These are phyloP conservation scores for Manis crassicaudata DNA, from an alignment of 2,797 vertebrate species.

Conservation along the genomic window DNA sequence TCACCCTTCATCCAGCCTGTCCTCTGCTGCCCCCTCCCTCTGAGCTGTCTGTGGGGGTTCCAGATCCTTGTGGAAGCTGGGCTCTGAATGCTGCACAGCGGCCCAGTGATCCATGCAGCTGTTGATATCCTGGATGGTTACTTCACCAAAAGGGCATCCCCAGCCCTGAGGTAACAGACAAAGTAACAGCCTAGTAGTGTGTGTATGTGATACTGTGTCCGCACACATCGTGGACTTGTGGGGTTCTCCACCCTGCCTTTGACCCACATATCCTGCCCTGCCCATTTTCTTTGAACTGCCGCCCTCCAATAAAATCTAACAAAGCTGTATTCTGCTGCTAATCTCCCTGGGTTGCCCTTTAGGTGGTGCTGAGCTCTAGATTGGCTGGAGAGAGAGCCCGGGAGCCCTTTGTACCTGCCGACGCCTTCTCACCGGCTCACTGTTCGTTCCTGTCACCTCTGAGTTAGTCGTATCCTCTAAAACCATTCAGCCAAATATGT, in stretches of 20 bases:
- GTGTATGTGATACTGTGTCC: too few relatives aligned
- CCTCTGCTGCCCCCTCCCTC: accelerated
- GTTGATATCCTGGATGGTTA: not conserved
- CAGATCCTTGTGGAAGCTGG: not conserved
- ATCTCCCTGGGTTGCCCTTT: accelerated
- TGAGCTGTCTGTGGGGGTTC: not conserved
- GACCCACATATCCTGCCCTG: accelerated
- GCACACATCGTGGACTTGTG: too few relatives aligned
- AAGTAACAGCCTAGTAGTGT: not conserved
- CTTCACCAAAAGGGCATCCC: not conserved
- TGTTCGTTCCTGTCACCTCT: not conserved
- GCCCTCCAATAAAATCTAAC: not conserved
- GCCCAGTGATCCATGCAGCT: not conserved
- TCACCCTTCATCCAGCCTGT: too few relatives aligned
- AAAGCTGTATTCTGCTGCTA: accelerated
- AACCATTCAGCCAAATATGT: not conserved
- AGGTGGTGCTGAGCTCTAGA: not conserved
- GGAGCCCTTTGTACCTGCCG: not conserved
- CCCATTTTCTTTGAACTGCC: not conserved
- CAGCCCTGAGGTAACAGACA: not conserved
- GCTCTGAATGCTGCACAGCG: not conserved
- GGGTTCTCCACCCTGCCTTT: too few relatives aligned
- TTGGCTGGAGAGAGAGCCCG: not conserved
- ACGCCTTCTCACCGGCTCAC: not conserved
- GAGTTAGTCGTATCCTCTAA: not conserved